Evolutionary conservation across 2,113 vertebrate genomes (phyloP), one percentile per base, ranked within the genome.

Genomic region (Chaetodon trifascialis): DNA sequence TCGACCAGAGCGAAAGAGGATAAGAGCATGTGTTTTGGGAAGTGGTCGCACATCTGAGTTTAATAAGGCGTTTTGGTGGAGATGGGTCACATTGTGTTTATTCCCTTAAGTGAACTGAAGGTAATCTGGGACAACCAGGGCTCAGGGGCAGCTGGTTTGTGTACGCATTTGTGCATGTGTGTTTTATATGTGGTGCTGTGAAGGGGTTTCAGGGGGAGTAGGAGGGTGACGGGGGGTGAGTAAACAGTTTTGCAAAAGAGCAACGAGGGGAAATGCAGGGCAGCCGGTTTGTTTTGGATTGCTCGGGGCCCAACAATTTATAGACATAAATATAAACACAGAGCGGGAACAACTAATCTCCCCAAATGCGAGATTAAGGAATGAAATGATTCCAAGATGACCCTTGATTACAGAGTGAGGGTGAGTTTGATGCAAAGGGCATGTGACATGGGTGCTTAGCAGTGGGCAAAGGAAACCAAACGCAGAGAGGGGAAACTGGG

Each of bases 291-390:
- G 90, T 89, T 93, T 94, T 93, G 89, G 84, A 88, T 88, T 21
- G 86, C 89, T 85, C 44, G 47, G 70, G 88, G 81, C 77, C 73
- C 68, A 76, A 79, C 82, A 90, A 87, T 92, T 94, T 87, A 88
- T 86, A 92, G 91, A 92, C 91, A 93, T 89, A 91, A 94, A 93
- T 93, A 86, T 88, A 95, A 95, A 94, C 93, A 94, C 65, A 52
- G 65, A 75, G 78, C 59, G 16, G 83, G 86, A 87, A 92, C 84
- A 60, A 77, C 88, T 90, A 93, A 94, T 94, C 89, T 85, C 85
- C 63, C 69, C 8, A 86, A 91, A 91, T 87, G 84, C 52, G 79
- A 92, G 87, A 94, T 91, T 92, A 93, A 81, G 76, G 92, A 94
- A 88, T 84, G 54, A 89, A 92, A 88, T 84, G 63, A 87, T 83